Evolutionary conservation across 2,113 vertebrate genomes (phyloP).

Genomic region (Lasiurus cinereus): DNA sequence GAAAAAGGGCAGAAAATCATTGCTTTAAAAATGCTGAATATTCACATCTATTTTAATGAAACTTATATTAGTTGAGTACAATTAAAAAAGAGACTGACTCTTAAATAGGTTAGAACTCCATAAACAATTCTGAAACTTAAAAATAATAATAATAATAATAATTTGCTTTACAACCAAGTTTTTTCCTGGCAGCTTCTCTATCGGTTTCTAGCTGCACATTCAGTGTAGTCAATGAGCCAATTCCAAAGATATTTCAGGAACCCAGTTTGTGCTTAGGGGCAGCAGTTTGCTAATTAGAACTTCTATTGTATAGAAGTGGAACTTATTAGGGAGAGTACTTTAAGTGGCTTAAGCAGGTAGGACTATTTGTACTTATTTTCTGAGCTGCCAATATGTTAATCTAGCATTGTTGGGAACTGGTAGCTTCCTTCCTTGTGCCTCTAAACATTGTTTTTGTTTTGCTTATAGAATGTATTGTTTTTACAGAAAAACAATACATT

Average conservation of each 20-base stretch:
- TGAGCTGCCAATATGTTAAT: conserved; percentile 48
- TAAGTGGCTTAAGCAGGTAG: conserved; percentile 46
- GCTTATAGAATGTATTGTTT: not conserved
- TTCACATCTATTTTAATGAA: conserved; percentile 9
- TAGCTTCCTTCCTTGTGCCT: not conserved
- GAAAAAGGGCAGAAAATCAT: not conserved
- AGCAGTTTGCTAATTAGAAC: conserved; percentile 63
- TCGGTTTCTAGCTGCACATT: conserved; percentile 50
- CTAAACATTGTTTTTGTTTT: not conserved
- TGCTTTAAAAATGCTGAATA: conserved; percentile 50
- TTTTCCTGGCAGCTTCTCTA: conserved; percentile 21
- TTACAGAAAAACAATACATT: not conserved
- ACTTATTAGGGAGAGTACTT: conserved; percentile 56
- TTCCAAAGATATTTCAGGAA: conserved; percentile 67
- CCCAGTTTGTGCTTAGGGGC: conserved; percentile 51
- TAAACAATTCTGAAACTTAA: conserved; percentile 22
- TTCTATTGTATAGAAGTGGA: conserved; percentile 34
- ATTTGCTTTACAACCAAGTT: conserved; percentile 52
- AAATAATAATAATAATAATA: too few species aligned
- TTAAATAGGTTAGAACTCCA: conserved; percentile 51
- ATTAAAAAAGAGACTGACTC: conserved; percentile 42
- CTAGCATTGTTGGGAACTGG: not conserved
- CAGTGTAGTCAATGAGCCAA: conserved; percentile 60
- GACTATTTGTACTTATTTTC: conserved; percentile 47
- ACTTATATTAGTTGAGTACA: conserved; percentile 12